These are phyloP conservation scores for Cydia splendana DNA, from an alignment of 1,140 invertebrate genomes.

Conservation along the genomic window DNA sequence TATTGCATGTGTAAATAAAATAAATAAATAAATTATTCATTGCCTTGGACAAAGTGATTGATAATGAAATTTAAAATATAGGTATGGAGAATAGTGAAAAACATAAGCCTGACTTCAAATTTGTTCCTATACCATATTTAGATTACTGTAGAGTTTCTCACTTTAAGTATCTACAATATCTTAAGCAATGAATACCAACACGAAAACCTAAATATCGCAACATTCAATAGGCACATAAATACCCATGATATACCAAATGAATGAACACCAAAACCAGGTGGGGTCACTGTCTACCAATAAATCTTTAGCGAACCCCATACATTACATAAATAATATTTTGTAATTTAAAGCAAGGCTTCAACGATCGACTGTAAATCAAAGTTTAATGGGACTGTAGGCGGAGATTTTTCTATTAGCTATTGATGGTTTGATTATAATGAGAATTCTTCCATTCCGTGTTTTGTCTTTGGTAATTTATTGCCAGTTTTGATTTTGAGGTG, in stretches of 20 bases:
- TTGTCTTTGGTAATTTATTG: slow-evolving; percentile 8
- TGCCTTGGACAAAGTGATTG: too few species aligned
- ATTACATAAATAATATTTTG: slow-evolving; percentile 32
- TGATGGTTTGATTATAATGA: slow-evolving; percentile 30
- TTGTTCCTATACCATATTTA: too few species aligned
- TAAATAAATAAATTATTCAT: too few species aligned
- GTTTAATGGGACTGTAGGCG: slow-evolving; percentile 24
- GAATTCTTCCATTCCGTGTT: slow-evolving; percentile 24
- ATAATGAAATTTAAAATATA: too few species aligned
- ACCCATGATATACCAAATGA: background rate
- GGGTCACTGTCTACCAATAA: slow-evolving; percentile 15
- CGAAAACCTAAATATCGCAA: background rate
- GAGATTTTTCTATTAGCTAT: slow-evolving; percentile 32
- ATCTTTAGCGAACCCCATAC: slow-evolving; percentile 24
- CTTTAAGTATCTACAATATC: too few species aligned
- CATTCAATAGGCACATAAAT: background rate
- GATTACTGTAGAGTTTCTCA: too few species aligned
- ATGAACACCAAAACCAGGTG: slow-evolving; percentile 18
- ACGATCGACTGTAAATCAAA: slow-evolving; percentile 13
- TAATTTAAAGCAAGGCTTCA: slow-evolving; percentile 27
- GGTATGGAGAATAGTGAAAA: too few species aligned
- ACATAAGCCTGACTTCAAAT: too few species aligned
- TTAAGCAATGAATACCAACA: background rate
- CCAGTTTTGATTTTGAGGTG: slow-evolving; percentile 4
- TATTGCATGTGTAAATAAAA: too few species aligned